Base-by-base conservation (phyloP, 2,113 vertebrate species). In the Papio anubis region DNA sequence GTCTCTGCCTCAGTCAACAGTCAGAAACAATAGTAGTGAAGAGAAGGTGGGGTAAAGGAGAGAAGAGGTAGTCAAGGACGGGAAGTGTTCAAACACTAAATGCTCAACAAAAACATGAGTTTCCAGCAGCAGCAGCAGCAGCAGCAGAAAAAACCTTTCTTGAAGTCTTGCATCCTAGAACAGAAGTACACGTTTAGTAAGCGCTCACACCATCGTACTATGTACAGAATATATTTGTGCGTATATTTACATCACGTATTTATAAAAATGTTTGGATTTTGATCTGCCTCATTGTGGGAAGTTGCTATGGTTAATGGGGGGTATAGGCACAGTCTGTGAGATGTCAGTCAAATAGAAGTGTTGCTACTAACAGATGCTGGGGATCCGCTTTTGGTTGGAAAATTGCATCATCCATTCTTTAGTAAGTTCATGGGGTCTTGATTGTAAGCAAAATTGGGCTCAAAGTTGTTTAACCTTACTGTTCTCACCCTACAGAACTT, bases 201-300 rank as follows among this genome's bases (percentile, higher is more conserved):
- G 27, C 32, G 48, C 95, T 92, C 97, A 93, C 96, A 98, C 81
- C 18, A 13, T 88, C 92, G 94, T 96, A 97, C 85, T 99, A 98
- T 98, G 87, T 98, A 99, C 98, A 99, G 50, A 10, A 95, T 75
- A 84, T 90, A 94, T 76, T 93, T 59, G 90, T 72, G 10, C n/a
- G 21, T 82, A 25, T 80, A 96, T 90, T n/a, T 90, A 93, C 38
- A 89, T 83, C 68, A 52, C 35, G 1, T 93, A 66, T 89, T 89
- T 92, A 94, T 96, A 92, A 97, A 79, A 92, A 82, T 59, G 90
- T 98, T 87, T 95, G 96, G 68, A 76, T 96, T 97, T 97, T 88
- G 68, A 98, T 96, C 92, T 96, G 81, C 93, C 95, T 98, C 97
- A 90, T 8, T 66, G 90, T 85, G 89, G 92, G 43, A 96, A 43